phyloP scores from a whole-genome alignment of 1,140 invertebrate genomes.

The Ips typographus region DNA sequence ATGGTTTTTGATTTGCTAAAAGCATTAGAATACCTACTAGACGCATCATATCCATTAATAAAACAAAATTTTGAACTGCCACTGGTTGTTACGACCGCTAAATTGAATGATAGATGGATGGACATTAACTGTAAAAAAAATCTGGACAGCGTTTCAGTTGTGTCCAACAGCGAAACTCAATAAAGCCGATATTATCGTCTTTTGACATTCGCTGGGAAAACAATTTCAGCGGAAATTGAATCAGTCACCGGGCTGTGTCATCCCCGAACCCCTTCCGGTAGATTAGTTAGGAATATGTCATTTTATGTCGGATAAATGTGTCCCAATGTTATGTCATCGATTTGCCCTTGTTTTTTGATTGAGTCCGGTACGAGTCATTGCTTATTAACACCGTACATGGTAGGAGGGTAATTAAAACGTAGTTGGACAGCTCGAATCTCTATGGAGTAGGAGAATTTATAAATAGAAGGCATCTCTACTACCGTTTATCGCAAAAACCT shows the following conservation, averaged over 20 bases:
- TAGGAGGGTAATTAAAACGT: neutral
- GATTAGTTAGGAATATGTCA: conserved; percentile 5
- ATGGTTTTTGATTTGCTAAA: too few relatives aligned
- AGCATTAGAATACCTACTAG: too few relatives aligned
- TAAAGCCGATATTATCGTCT: neutral
- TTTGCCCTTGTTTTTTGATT: neutral
- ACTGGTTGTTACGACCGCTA: too few relatives aligned
- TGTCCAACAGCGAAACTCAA: neutral
- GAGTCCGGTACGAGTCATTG: neutral
- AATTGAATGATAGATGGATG: too few relatives aligned
- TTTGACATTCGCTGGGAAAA: conserved; percentile 4
- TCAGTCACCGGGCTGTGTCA: neutral
- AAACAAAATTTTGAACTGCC: too few relatives aligned
- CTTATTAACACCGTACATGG: neutral
- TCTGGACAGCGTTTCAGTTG: neutral
- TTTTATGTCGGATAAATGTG: neutral
- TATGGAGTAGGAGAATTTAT: too few relatives aligned
- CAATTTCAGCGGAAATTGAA: conserved; percentile 6
- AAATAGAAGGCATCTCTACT: too few relatives aligned
- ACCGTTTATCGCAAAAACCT: too few relatives aligned
- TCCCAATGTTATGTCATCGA: neutral
- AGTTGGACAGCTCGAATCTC: neutral
- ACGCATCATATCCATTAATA: too few relatives aligned
- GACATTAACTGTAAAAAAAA: neutral
- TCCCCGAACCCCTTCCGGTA: neutral